Evolutionary conservation across 2,888 invertebrate species (phyloP), one percentile per base, ranked within the genome.

Genomic region (Eurytoma adleriae): DNA sequence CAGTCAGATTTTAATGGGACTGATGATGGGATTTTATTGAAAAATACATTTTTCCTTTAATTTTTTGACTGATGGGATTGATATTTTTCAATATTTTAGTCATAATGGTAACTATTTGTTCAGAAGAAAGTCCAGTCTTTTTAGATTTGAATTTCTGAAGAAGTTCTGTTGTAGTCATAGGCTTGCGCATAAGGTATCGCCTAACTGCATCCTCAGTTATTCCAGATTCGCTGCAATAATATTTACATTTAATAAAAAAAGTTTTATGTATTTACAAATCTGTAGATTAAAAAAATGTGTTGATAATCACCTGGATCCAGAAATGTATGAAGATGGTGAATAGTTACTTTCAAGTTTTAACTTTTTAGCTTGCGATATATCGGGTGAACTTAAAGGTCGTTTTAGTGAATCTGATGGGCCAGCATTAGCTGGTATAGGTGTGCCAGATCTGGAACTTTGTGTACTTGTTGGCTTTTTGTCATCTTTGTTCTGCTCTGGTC

Each of bases 81-180:
- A 99, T 96, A 87, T 96, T 95, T 92, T 98, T 98, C 79, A 99
- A 92, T 84, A 99, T 97, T 89, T 97, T 96, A 10, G 98, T 98
- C 95, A 99, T 97, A 56, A 96, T 96, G 88, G 96, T 96, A 0
- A 98, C 98, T 79, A 99, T 93, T 78, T 98, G 96, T 83, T 98
- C 97, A 84, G 96, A 96, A 77, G 95, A 95, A 70, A 98, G 93
- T 4, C 97, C 97, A 13, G 96, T 96, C 87, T 97, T 96, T 91
- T 98, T 98, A 57, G 96, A 96, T 90, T 97, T 98, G 92, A 99
- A 98, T 92, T 99, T 99, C 84, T 97, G 97, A 62, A 99, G 91
- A 52, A 99, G 92, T 89, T 99, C 99, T 0, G 97, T 99, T 0
- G 99, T 97, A 0, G 99, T 99, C 96, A 99, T 98, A 0, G 99